Conservation (phyloP, 2,888 invertebrate species). For the Tetramorium bicarinatum region DNA sequence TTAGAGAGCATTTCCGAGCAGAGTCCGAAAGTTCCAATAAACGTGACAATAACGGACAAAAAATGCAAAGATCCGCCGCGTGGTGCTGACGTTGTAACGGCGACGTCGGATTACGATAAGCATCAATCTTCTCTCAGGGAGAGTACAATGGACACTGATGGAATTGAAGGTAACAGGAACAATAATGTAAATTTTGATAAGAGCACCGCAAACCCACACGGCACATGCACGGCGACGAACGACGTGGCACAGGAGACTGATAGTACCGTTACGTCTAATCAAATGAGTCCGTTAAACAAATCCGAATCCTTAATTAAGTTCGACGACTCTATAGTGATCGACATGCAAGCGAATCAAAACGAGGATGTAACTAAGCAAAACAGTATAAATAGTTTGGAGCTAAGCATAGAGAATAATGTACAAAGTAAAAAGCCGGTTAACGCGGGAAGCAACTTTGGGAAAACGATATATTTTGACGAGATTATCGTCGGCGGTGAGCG, state of each 20-base stretch:
- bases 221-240: slow-evolving; percentile 73
- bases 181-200: slow-evolving; percentile 75
- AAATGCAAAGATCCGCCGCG: slow-evolving; percentile 71
- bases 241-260: slow-evolving; percentile 74
- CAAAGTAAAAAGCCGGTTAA: slow-evolving; percentile 79
- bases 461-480: slow-evolving; percentile 83
- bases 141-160: slow-evolving; percentile 61
- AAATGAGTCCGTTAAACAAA: slow-evolving; percentile 77
- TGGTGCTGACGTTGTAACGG: slow-evolving; percentile 53
- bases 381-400: slow-evolving; percentile 77
- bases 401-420: slow-evolving; percentile 82
- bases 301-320: slow-evolving; percentile 81
- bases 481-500: slow-evolving; percentile 83
- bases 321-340: slow-evolving; percentile 77
- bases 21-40: slow-evolving; percentile 81
- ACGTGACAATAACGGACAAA: slow-evolving; percentile 84
- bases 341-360: slow-evolving; percentile 79
- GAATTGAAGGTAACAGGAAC: slow-evolving; percentile 77
- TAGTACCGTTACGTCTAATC: slow-evolving; percentile 68
- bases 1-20: slow-evolving; percentile 78
- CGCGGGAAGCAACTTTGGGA: slow-evolving; percentile 80
- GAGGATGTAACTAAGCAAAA: slow-evolving; percentile 80
- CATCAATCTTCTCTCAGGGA: slow-evolving; percentile 77
- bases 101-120: slow-evolving; percentile 60
- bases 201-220: slow-evolving; percentile 69